Base-by-base conservation (phyloP, 2,113 vertebrate species). In the Gobiocypris rarus region DNA sequence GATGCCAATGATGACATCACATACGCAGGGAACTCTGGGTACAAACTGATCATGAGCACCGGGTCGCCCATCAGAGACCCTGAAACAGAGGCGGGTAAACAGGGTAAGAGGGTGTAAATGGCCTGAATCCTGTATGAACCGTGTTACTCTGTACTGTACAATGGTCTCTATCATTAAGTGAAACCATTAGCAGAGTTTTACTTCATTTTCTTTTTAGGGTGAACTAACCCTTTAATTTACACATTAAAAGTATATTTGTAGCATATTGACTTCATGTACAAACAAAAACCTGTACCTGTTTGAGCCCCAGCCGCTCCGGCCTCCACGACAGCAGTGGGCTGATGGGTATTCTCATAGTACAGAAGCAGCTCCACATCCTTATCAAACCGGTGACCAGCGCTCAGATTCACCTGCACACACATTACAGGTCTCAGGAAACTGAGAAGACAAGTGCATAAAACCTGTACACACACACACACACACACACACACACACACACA, bases 41-140 rank as follows among this genome's bases (percentile, higher is more conserved):
- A 97, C 84, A 97, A 90, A 74, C 94, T 96, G 82, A 97, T 77
- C 96, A 97, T 96, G 28, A 94, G 90, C 0, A 88, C 92, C 7
- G 94, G 88, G 75, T 96, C 93, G 19, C 89, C 91, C 95, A 67
- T 67, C 31, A 67, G 63, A 67, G 63, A 38, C 7, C 63, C 83
- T 74, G 43, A 28, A 48, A 74, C 13, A 28, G 43, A 71, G 9
- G 43, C 4, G n/a, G 34, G 63, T n/a, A 45, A 52, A 15, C 45
- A 48, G 22, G 56, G 56, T 58, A 52, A 52, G 6, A 48, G 22
- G 56, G 22, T 58, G 22, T 24, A 58, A 58, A 58, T 10, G 9
- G 22, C 8, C 56, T n/a, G 22, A 58, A 58, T 58, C 9, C 22
- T 58, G 56, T 58, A 58, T 10, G 54, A 58, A 9, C 22, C 1